phyloP scores from a whole-genome alignment of 2,888 invertebrate genomes.

The Tetramorium bicarinatum region DNA sequence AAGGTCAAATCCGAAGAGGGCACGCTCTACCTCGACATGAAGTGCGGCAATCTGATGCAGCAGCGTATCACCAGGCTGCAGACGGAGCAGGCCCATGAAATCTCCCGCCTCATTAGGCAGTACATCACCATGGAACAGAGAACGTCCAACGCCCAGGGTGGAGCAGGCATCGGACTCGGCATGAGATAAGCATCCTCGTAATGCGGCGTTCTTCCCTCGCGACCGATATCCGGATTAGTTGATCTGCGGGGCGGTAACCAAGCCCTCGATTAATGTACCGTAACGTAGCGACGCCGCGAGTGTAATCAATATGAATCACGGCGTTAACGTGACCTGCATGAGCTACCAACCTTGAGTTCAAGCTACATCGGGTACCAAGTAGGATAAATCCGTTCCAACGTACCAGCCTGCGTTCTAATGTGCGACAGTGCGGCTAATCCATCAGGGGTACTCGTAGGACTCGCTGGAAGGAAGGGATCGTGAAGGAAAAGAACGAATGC shows the following conservation, averaged over 20 bases:
- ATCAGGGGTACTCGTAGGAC: constrained; percentile 13
- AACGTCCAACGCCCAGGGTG: constrained; percentile 81
- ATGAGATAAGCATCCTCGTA: constrained; percentile 80
- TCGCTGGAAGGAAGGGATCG: constrained; percentile 43
- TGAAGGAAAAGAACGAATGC: constrained; percentile 72
- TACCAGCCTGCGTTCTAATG: background rate
- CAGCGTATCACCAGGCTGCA: constrained; percentile 98
- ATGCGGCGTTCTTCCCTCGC: constrained; percentile 14
- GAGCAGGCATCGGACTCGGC: constrained; percentile 80
- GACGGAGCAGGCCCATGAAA: constrained; percentile 99
- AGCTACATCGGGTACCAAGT: constrained; percentile 38
- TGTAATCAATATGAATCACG: background rate
- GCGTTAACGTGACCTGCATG: background rate
- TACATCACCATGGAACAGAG: constrained; percentile 97
- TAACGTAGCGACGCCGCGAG: background rate
- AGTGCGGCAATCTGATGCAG: constrained; percentile 98
- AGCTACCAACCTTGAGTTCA: constrained; percentile 25
- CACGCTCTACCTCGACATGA: constrained; percentile 97
- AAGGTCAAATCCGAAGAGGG: constrained; percentile 97
- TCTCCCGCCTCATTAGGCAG: constrained; percentile 97
- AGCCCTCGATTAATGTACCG: background rate
- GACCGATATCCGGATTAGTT: constrained; percentile 7
- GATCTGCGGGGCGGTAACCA: background rate
- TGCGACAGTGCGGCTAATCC: background rate
- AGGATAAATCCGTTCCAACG: background rate